These are phyloP conservation scores for Podabrus alpinus DNA, from an alignment of 2,888 invertebrate genomes.

Conservation along the genomic window DNA sequence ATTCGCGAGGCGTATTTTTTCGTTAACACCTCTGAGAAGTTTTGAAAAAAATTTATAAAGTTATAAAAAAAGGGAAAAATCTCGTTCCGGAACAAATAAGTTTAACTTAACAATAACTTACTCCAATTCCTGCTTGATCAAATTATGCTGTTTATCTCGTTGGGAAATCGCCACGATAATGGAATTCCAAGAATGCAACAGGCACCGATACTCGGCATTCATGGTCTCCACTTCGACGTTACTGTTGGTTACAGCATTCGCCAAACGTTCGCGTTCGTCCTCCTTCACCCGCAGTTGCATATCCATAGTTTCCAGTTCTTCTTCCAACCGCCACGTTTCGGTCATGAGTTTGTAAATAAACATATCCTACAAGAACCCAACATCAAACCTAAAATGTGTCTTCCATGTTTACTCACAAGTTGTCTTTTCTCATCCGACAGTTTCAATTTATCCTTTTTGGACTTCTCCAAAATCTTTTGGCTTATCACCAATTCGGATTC, in stretches of 20 bases:
- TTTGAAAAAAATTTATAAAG: background rate
- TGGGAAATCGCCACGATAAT: conserved; percentile 72
- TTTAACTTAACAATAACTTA: conserved; percentile 48
- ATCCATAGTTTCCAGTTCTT: conserved; percentile 65
- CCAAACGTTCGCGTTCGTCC: conserved; percentile 63
- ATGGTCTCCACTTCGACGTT: conserved; percentile 74
- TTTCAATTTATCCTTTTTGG: conserved; percentile 60
- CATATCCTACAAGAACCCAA: conserved; percentile 57
- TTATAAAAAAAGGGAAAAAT: background rate
- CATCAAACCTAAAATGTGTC: background rate
- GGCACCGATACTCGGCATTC: conserved; percentile 69
- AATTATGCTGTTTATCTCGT: conserved; percentile 68
- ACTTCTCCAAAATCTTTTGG: conserved; percentile 69
- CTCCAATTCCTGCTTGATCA: conserved; percentile 65
- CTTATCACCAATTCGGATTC: conserved; percentile 66
- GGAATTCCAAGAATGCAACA: conserved; percentile 75
- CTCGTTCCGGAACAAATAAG: too few species aligned
- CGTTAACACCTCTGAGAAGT: conserved; percentile 58
- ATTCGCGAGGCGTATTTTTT: conserved; percentile 41
- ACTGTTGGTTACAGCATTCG: conserved; percentile 67
- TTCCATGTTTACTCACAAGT: conserved; percentile 53
- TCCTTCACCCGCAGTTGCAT: conserved; percentile 70
- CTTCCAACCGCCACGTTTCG: conserved; percentile 73
- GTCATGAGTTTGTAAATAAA: conserved; percentile 69
- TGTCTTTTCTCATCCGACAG: conserved; percentile 63